phyloP scores from a whole-genome alignment of 2,113 vertebrate species.

The Atlantisia rogersi region DNA sequence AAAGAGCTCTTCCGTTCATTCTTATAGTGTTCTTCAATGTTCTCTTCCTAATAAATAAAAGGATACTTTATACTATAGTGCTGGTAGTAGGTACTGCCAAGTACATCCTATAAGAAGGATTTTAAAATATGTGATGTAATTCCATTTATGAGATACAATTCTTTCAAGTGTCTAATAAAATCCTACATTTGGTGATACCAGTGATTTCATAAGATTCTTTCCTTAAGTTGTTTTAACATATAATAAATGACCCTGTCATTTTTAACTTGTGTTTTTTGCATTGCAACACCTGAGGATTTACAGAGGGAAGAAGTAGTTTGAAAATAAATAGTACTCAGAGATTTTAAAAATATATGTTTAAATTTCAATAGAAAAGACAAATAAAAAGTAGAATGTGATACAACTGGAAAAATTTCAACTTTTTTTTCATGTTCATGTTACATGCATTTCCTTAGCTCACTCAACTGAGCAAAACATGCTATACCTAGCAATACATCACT shows the following conservation, averaged over 20 bases:
- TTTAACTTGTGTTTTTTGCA: background rate
- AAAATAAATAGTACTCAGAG: background rate
- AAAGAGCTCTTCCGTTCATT: background rate
- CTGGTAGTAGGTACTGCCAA: background rate
- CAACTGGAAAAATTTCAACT: background rate
- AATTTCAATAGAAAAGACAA: constrained; percentile 17
- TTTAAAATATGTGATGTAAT: background rate
- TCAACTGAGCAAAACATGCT: background rate
- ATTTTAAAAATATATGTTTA: background rate
- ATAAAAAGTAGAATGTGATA: background rate
- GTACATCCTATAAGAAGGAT: background rate
- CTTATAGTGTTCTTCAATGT: background rate
- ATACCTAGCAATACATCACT: background rate
- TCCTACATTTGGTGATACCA: background rate
- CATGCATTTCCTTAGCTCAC: background rate
- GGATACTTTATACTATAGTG: background rate
- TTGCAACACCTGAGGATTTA: background rate
- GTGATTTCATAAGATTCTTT: background rate
- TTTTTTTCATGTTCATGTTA: background rate
- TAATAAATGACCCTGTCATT: background rate
- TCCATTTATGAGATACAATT: background rate
- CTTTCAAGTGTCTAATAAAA: background rate
- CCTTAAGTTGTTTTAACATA: background rate
- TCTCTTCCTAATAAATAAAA: background rate
- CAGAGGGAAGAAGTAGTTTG: background rate